Conservation (phyloP, 2,888 invertebrate species). For the Thymelicus lineola region DNA sequence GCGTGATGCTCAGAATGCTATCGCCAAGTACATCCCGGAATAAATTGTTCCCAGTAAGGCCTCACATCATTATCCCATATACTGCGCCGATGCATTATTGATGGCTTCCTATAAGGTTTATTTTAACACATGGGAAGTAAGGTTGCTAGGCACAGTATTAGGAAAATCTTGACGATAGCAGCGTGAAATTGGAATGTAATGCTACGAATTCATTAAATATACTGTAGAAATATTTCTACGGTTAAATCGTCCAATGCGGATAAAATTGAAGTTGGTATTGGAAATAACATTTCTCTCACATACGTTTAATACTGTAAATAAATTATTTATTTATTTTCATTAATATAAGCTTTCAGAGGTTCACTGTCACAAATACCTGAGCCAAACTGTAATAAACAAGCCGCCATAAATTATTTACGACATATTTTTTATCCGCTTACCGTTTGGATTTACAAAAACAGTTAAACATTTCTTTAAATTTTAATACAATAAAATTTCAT, state of each 20-base stretch:
- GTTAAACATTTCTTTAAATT: slow-evolving; percentile 8
- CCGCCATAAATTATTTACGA: no score
- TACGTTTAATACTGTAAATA: no score
- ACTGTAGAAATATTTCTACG: slow-evolving; percentile 1
- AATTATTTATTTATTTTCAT: no score
- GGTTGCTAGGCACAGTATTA: slow-evolving; percentile 1
- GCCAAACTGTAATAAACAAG: no score
- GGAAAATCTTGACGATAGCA: not conserved
- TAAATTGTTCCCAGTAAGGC: slow-evolving; percentile 36
- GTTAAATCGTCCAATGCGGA: not conserved
- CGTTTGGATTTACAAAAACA: slow-evolving; percentile 16
- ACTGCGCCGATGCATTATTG: slow-evolving; percentile 44
- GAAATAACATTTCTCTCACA: no score
- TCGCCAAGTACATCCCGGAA: slow-evolving; percentile 34
- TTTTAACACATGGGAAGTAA: slow-evolving; percentile 22
- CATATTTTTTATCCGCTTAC: not conserved
- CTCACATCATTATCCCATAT: slow-evolving; percentile 36
- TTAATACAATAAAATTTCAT: not conserved
- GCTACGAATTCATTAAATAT: slow-evolving; percentile 2
- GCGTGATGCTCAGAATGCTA: slow-evolving; percentile 27
- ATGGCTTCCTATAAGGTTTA: slow-evolving; percentile 42
- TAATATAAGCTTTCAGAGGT: no score
- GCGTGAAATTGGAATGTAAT: not conserved
- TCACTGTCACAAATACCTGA: no score
- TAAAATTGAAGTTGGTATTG: not conserved